Percentiles rank a stretch among this genome's conserved stretches.
phyloP scores from a whole-genome alignment of 2,113 vertebrate genomes.

The Hoplias malabaricus region DNA sequence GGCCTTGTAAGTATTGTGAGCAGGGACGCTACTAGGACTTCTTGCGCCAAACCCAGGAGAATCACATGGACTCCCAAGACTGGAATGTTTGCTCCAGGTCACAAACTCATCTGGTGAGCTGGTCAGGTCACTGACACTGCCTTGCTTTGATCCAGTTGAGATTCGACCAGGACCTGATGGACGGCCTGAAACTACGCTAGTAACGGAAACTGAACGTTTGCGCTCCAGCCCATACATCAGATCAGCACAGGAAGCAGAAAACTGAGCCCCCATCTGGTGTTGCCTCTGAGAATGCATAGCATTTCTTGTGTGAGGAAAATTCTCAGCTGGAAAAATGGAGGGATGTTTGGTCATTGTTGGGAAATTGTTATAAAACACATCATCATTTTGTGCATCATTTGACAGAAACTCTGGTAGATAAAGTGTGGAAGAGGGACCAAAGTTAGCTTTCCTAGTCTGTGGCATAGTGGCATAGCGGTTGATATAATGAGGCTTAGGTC shows the following conservation, averaged over 20 bases:
- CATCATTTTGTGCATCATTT: slow-evolving; percentile 60
- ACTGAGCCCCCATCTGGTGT: slow-evolving; percentile 21
- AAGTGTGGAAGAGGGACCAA: slow-evolving; percentile 61
- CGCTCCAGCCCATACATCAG: slow-evolving; percentile 73
- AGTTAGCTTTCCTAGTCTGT: slow-evolving; percentile 50
- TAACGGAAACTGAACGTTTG: slow-evolving; percentile 70
- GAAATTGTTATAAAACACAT: slow-evolving; percentile 67
- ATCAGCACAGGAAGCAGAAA: slow-evolving; percentile 65
- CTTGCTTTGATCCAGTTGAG: slow-evolving; percentile 65
- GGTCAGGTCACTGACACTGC: slow-evolving; percentile 67
- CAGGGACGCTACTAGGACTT: neutral
- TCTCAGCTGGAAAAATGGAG: slow-evolving; percentile 54
- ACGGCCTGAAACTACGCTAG: slow-evolving; percentile 69
- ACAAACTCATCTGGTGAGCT: slow-evolving; percentile 22
- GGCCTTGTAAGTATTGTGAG: neutral
- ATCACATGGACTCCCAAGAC: neutral
- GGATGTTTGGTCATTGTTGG: slow-evolving; percentile 51
- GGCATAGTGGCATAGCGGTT: slow-evolving; percentile 39
- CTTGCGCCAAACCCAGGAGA: neutral
- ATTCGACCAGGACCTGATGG: slow-evolving; percentile 70
- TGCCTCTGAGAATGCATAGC: slow-evolving; percentile 45
- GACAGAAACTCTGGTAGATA: slow-evolving; percentile 62
- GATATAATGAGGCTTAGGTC: slow-evolving; percentile 9
- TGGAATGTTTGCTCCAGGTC: slow-evolving; percentile 11
- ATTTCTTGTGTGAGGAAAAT: slow-evolving; percentile 44